These are phyloP conservation scores for Apis dorsata DNA, from an alignment of 1,140 invertebrate genomes.

Conservation along the genomic window DNA sequence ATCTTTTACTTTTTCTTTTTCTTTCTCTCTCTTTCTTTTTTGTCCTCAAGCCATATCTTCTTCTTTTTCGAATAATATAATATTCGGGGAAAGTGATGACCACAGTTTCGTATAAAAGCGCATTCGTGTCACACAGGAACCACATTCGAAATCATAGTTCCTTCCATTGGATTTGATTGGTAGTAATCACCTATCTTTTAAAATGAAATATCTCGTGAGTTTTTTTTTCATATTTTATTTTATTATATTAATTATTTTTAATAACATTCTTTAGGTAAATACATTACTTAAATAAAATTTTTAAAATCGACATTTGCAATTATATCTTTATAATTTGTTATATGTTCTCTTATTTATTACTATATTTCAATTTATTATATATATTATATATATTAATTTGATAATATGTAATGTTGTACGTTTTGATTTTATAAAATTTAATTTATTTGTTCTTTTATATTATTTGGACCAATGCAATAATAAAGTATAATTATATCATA, in stretches of 20 bases:
- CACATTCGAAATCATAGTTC: slow-evolving; percentile 68
- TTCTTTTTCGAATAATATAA: slow-evolving; percentile 58
- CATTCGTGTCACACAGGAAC: slow-evolving; percentile 62
- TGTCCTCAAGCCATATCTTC: background rate
- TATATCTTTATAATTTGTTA: too few species aligned
- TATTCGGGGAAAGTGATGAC: slow-evolving; percentile 70
- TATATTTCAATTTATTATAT: too few species aligned
- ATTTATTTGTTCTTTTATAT: too few species aligned
- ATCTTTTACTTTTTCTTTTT: slow-evolving; percentile 32
- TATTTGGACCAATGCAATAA: too few species aligned
- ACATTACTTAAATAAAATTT: background rate
- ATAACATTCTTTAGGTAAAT: background rate
- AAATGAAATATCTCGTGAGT: slow-evolving; percentile 79
- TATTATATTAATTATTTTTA: slow-evolving; percentile 13
- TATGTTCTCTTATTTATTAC: too few species aligned
- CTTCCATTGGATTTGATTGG: slow-evolving; percentile 55
- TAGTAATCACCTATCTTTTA: slow-evolving; percentile 55
- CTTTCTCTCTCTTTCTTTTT: slow-evolving; percentile 22
- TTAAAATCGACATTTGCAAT: background rate
- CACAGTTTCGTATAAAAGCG: slow-evolving; percentile 70
- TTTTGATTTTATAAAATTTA: too few species aligned
- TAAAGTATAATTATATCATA: too few species aligned
- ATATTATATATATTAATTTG: too few species aligned
- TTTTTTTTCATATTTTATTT: slow-evolving; percentile 26
- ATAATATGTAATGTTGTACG: too few species aligned